Evolutionary conservation across 2,888 invertebrate species (phyloP).

Genomic region (Phragmatobia fuliginosa): DNA sequence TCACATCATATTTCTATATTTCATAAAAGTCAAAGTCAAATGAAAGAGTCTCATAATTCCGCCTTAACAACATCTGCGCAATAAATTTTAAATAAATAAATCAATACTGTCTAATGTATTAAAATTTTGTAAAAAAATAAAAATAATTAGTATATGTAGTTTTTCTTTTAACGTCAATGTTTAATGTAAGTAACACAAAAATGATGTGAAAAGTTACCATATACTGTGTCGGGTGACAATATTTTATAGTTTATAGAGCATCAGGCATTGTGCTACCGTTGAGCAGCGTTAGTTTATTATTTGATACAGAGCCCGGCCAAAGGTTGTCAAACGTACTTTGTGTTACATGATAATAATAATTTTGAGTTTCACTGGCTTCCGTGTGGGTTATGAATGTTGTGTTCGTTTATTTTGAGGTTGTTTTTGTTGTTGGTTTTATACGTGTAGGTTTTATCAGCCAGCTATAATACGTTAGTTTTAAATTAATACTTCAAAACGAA

Average conservation of each 20-base stretch:
- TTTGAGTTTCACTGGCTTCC: conserved; percentile 16
- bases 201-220: conserved; percentile 54
- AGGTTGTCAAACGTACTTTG: conserved; percentile 41
- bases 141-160: too few species aligned
- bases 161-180: too few species aligned
- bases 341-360: conserved; percentile 12
- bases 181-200: neutral
- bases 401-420: neutral
- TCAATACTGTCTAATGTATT: too few species aligned
- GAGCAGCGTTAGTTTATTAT: conserved; percentile 54
- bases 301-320: conserved; percentile 38
- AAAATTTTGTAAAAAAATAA: too few species aligned
- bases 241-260: conserved; percentile 69
- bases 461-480: neutral
- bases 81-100: too few species aligned
- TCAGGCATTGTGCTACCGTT: conserved; percentile 60
- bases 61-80: too few species aligned
- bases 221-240: conserved; percentile 69
- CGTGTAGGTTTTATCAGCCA: neutral
- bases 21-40: too few species aligned
- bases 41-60: too few species aligned
- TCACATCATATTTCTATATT: too few species aligned
- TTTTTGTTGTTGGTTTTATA: neutral
- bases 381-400: conserved; percentile 11
- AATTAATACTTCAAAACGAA: neutral